Evolutionary conservation across 2,888 invertebrate genomes (phyloP).

Genomic region (Ophioninae sp.): DNA sequence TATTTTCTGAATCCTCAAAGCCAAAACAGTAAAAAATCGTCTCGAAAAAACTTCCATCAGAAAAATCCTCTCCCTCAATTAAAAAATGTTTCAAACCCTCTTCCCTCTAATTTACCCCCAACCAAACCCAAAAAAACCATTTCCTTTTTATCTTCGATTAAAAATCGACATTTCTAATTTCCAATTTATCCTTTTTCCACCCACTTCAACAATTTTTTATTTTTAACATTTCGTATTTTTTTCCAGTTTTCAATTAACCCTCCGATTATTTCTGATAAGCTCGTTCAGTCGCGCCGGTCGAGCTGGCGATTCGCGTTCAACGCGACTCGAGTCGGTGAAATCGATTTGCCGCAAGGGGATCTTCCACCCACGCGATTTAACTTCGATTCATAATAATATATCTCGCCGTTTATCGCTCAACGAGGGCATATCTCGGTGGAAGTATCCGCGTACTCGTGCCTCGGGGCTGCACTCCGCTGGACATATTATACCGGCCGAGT

Average conservation of each 20-base stretch:
- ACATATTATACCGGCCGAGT: too few relatives aligned
- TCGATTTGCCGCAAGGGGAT: conserved; percentile 51
- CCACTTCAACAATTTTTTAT: too few relatives aligned
- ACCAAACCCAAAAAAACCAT: too few relatives aligned
- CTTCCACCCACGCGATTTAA: conserved; percentile 48
- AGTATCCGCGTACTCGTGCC: conserved; percentile 4
- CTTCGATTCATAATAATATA: conserved; percentile 50
- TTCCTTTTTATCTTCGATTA: too few relatives aligned
- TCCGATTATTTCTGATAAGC: not conserved
- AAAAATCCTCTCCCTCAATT: not conserved
- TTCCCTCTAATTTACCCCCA: too few relatives aligned
- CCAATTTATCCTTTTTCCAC: too few relatives aligned
- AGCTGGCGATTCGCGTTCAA: not conserved
- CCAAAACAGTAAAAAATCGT: not conserved
- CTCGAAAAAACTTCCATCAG: not conserved
- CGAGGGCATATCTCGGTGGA: conserved; percentile 40
- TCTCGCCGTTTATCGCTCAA: conserved; percentile 54
- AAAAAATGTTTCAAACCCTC: not conserved
- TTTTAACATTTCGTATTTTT: not conserved
- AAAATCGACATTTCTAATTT: too few relatives aligned
- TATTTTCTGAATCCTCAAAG: not conserved
- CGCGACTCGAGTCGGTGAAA: conserved; percentile 45
- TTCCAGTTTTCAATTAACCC: conserved; percentile 31
- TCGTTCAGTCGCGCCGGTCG: not conserved
- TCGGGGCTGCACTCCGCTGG: not conserved